Percentiles rank a stretch among this genome's conserved stretches.
phyloP scores from a whole-genome alignment of 2,888 invertebrate genomes.

The Abrostola triplasia region DNA sequence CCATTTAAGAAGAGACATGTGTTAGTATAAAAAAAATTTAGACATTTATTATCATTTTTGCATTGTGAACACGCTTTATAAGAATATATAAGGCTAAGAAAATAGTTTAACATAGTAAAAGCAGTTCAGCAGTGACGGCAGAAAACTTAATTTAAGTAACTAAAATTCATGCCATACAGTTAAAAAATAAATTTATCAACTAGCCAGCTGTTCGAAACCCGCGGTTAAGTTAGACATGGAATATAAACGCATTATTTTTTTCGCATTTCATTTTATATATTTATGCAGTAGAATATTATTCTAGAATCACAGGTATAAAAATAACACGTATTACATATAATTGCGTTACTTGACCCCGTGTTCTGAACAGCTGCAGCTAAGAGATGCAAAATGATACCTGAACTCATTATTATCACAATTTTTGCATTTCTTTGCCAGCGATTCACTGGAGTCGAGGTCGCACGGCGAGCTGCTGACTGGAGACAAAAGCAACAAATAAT shows the following conservation, averaged over 20 bases:
- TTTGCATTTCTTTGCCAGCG: constrained; percentile 67
- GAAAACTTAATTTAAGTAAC: neutral
- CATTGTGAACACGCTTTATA: neutral
- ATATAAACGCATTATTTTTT: constrained; percentile 1
- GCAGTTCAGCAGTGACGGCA: neutral
- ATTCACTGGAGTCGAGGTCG: constrained; percentile 28
- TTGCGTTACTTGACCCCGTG: constrained; percentile 20
- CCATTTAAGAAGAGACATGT: constrained; percentile 10
- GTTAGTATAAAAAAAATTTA: constrained; percentile 3
- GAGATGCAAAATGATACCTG: constrained; percentile 62
- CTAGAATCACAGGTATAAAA: neutral
- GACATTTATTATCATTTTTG: neutral
- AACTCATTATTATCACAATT: constrained; percentile 63
- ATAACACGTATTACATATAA: neutral
- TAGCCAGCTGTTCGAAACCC: constrained; percentile 33
- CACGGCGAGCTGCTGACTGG: constrained; percentile 57
- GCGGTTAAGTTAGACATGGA: constrained; percentile 20
- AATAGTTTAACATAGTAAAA: constrained; percentile 6
- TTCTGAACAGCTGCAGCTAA: constrained; percentile 29
- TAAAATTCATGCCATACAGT: constrained; percentile 12
- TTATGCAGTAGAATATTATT: neutral
- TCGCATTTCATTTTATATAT: constrained; percentile 7
- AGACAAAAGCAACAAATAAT: constrained; percentile 57
- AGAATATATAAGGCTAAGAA: neutral
- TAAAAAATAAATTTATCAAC: constrained; percentile 7